phyloP scores from a whole-genome alignment of 2,888 invertebrate genomes.

The Cacoxenus indagator region DNA sequence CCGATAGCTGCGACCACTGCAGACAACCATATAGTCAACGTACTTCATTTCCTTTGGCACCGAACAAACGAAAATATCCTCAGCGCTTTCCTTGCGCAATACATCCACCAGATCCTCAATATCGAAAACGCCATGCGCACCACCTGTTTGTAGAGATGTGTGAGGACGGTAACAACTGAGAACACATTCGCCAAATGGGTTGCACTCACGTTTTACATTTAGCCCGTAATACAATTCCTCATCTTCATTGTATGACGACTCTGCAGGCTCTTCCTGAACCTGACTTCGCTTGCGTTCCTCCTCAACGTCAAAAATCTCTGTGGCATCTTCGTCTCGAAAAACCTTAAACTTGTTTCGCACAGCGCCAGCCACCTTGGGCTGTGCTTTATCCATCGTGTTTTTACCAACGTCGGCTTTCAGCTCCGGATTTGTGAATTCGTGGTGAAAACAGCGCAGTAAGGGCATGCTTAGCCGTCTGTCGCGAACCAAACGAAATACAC shows the following conservation, averaged over 20 bases:
- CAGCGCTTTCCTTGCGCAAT: conserved; percentile 82
- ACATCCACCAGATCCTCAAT: conserved; percentile 86
- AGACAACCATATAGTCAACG: conserved; percentile 88
- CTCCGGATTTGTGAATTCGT: conserved; percentile 62
- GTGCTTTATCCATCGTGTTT: neutral
- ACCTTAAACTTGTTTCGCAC: conserved; percentile 77
- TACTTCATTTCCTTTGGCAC: conserved; percentile 83
- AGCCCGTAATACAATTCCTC: conserved; percentile 70
- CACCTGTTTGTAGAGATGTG: conserved; percentile 74
- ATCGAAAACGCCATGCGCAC: conserved; percentile 87
- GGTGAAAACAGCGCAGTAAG: conserved; percentile 60
- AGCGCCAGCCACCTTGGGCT: conserved; percentile 69
- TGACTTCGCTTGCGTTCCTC: conserved; percentile 74
- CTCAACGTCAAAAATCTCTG: conserved; percentile 80
- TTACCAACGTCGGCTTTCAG: conserved; percentile 14
- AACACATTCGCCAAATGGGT: neutral
- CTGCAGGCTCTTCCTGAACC: neutral
- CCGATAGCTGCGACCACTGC: conserved; percentile 79
- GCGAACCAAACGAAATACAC: conserved; percentile 54
- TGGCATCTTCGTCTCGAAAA: conserved; percentile 80
- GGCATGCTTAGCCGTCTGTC: conserved; percentile 54
- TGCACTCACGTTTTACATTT: conserved; percentile 74
- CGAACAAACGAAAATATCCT: conserved; percentile 84
- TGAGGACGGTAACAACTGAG: too few species aligned
- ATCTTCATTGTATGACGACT: neutral